Evolutionary conservation across 2,888 invertebrate species (phyloP).

Genomic region (Invenusta paracnida): DNA sequence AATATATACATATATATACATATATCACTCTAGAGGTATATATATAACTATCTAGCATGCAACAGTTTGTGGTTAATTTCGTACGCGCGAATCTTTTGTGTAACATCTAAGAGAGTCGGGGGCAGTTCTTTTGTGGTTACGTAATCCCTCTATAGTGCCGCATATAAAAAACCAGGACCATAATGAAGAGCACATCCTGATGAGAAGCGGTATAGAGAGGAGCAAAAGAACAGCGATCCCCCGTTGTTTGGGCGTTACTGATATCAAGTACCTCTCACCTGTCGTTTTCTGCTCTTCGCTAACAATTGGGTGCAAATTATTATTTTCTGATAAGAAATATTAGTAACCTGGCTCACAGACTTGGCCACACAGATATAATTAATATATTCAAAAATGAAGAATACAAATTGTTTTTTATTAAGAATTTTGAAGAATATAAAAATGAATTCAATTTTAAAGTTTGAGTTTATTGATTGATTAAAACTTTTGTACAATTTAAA

Average conservation of each 20-base stretch:
- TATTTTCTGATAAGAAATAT: neutral
- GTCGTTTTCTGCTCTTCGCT: neutral
- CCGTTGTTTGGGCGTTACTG: neutral
- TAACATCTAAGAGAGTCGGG: no score
- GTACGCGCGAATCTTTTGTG: neutral
- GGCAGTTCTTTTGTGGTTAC: no score
- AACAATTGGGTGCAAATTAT: neutral
- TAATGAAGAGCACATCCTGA: no score
- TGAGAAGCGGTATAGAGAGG: neutral
- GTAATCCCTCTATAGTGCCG: no score
- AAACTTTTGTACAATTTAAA: no score
- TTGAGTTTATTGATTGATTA: no score
- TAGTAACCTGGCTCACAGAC: neutral
- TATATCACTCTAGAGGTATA: neutral
- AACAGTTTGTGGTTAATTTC: neutral
- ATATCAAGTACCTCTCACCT: neutral
- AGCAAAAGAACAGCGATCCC: neutral
- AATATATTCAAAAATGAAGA: neutral
- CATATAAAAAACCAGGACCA: no score
- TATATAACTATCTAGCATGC: neutral
- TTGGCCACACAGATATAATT: neutral
- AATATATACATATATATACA: neutral
- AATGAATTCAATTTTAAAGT: no score
- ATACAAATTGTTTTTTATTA: no score
- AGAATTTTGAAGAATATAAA: no score